Percentiles rank a stretch among this genome's conserved stretches.
These are phyloP conservation scores for Tromatobia lineatoria DNA, from an alignment of 2,888 invertebrate genomes.

Conservation along the genomic window DNA sequence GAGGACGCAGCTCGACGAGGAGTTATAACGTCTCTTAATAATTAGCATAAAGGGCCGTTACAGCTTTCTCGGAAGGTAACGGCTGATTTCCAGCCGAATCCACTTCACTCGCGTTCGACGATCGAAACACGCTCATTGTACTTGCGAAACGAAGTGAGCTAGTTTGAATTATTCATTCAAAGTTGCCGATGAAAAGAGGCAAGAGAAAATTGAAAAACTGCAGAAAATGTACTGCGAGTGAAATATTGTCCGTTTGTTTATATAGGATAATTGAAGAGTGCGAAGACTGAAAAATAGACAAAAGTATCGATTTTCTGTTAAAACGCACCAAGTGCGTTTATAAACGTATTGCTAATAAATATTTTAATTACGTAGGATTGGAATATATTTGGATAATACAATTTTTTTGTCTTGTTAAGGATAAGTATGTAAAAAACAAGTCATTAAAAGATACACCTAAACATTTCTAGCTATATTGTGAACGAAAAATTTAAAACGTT, in stretches of 20 bases:
- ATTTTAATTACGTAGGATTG: neutral
- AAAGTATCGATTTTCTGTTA: neutral
- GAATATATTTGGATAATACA: neutral
- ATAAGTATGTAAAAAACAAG: no score
- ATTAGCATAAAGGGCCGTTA: slow-evolving; percentile 15
- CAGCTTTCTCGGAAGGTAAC: slow-evolving; percentile 65
- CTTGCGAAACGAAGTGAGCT: slow-evolving; percentile 61
- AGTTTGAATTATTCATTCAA: slow-evolving; percentile 65
- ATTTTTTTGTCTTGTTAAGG: no score
- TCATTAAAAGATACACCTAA: no score
- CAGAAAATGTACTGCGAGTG: slow-evolving; percentile 5
- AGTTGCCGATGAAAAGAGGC: slow-evolving; percentile 48
- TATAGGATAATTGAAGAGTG: slow-evolving; percentile 22
- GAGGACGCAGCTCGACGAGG: slow-evolving; percentile 1
- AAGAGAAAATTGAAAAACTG: slow-evolving; percentile 32
- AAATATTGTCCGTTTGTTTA: slow-evolving; percentile 47
- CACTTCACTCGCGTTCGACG: slow-evolving; percentile 59
- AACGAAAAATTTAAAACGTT: no score
- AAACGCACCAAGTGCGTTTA: neutral
- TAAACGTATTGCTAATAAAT: neutral
- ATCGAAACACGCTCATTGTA: slow-evolving; percentile 53
- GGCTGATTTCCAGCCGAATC: slow-evolving; percentile 63
- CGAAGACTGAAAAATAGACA: slow-evolving; percentile 42
- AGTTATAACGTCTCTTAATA: neutral
- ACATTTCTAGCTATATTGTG: no score